A percentile compares a stretch with the other conserved stretches of the same genome.
Conservation (phyloP, 1,140 invertebrate species). For the Ips nitidus region DNA sequence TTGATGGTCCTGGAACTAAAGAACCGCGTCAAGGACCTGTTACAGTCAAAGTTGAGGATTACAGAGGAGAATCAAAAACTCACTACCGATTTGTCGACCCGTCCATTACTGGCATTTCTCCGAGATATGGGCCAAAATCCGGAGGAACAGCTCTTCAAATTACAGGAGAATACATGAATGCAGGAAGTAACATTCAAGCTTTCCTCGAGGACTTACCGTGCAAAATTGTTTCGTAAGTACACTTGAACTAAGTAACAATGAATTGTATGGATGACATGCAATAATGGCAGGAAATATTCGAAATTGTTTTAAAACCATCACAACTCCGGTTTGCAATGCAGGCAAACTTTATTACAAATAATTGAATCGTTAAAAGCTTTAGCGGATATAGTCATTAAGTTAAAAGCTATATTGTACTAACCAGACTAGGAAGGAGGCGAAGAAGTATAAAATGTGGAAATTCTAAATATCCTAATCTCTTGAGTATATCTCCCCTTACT, state of each 20-base stretch:
- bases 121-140: slow-evolving; percentile 86
- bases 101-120: slow-evolving; percentile 78
- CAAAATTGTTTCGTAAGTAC: slow-evolving; percentile 64
- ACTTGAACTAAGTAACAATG: not conserved
- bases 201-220: slow-evolving; percentile 88
- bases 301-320: slow-evolving; percentile 7
- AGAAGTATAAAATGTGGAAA: slow-evolving; percentile 13
- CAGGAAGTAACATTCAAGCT: slow-evolving; percentile 88
- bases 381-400: slow-evolving; percentile 22
- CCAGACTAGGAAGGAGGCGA: not conserved
- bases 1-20: slow-evolving; percentile 82
- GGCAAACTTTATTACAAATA: slow-evolving; percentile 19
- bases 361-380: slow-evolving; percentile 15
- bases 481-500: slow-evolving; percentile 26
- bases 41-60: slow-evolving; percentile 87
- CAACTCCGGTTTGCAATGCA: not conserved
- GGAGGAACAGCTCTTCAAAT: slow-evolving; percentile 91
- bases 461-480: slow-evolving; percentile 29
- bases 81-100: slow-evolving; percentile 88
- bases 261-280: slow-evolving; percentile 7
- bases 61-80: slow-evolving; percentile 80
- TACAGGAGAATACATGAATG: slow-evolving; percentile 89
- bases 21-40: slow-evolving; percentile 77
- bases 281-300: not conserved
- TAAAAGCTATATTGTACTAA: slow-evolving; percentile 25